Base-by-base conservation (phyloP, 2,888 invertebrate genomes). In the Cephalotes varians region DNA sequence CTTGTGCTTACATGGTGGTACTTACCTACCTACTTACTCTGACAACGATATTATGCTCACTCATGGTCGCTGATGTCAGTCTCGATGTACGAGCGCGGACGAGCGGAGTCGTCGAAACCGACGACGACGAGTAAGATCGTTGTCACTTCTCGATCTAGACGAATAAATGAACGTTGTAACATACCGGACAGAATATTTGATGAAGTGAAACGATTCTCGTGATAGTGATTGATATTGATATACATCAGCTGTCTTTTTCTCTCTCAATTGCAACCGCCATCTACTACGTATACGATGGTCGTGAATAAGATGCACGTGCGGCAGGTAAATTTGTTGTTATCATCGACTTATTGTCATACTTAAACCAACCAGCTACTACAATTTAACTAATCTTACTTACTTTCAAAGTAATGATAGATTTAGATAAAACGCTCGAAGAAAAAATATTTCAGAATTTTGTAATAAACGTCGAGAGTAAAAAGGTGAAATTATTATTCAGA, bases 311-410 rank as follows among this genome's bases (percentile, higher is more conserved):
- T n/a, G 28, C 18, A 21, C 37, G 34, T 10, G n/a, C 44, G 25
- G 15, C 28, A 76, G 83, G 88, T 88, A 87, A 77, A 44, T 12
- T 51, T 15, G 31, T 34, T 74, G 9, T 54, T 1, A 34, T 5
- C n/a, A n/a, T n/a, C n/a, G n/a, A 15, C 7, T 21, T 44, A 9
- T 34, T 34, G 2, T 34, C 5, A 5, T 34, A 34, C 34, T 34
- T 34, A 34, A 34, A 34, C 5, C n/a, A n/a, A n/a, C n/a, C n/a
- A n/a, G n/a, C n/a, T n/a, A n/a, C n/a, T n/a, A n/a, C n/a, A 40
- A 25, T 64, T 62, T 64, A 37, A 12, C 60, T 28, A 4, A 56
- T 21, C 18, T 6, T 28, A 3, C 4, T 37, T 21, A 2, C n/a
- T n/a, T n/a, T n/a, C n/a, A n/a, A n/a, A n/a, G n/a, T n/a, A n/a